Conservation (phyloP, 2,113 vertebrate species). For the Myanophis thanlyinensis region DNA sequence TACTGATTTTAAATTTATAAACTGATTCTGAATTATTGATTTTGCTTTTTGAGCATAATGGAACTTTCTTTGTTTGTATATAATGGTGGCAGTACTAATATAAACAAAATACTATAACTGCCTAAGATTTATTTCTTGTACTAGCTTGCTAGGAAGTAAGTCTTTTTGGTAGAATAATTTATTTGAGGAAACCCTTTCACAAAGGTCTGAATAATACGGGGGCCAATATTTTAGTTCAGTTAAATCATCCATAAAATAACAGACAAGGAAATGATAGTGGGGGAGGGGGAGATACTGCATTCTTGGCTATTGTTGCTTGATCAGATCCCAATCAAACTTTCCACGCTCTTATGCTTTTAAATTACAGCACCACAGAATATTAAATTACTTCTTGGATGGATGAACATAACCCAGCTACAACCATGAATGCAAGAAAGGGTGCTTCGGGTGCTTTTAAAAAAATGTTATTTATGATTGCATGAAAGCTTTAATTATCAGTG, state of each 20-base stretch:
- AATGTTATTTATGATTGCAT: slow-evolving; percentile 62
- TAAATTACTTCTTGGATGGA: slow-evolving; percentile 60
- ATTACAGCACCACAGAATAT: slow-evolving; percentile 50
- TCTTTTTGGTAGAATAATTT: background rate
- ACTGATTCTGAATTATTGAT: background rate
- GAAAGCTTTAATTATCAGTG: slow-evolving; percentile 63
- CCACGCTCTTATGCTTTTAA: slow-evolving; percentile 64
- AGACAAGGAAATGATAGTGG: slow-evolving; percentile 23
- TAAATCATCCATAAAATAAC: slow-evolving; percentile 55
- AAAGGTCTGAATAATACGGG: slow-evolving; percentile 49
- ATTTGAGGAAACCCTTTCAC: slow-evolving; percentile 32
- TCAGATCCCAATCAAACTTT: slow-evolving; percentile 55
- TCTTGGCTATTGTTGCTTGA: slow-evolving; percentile 37
- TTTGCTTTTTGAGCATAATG: background rate
- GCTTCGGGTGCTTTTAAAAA: slow-evolving; percentile 41
- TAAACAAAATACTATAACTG: background rate
- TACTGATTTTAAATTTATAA: background rate
- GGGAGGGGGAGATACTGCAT: background rate
- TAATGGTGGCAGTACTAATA: background rate
- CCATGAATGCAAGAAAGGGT: slow-evolving; percentile 28
- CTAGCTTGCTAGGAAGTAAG: background rate
- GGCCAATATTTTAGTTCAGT: background rate
- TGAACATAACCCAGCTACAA: slow-evolving; percentile 45
- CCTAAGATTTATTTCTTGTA: background rate
- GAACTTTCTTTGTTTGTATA: background rate